Evolutionary conservation across 2,113 vertebrate genomes (phyloP).

Genomic region (Notiomystis cincta): DNA sequence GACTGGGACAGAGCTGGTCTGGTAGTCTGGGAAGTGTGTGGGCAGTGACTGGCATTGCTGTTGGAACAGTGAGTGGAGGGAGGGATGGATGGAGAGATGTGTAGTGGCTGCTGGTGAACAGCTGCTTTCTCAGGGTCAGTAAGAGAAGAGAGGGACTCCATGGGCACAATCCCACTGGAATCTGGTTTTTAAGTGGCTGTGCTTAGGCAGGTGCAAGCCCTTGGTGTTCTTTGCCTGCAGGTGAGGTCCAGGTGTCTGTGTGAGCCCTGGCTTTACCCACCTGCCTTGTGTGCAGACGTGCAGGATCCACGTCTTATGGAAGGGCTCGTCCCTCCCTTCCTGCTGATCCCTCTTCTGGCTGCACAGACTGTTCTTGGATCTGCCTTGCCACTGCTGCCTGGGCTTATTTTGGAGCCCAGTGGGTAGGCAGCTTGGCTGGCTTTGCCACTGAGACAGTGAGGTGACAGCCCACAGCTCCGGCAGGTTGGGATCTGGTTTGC

Average conservation of each 20-base stretch:
- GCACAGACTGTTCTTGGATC: not conserved
- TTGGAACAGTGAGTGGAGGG: not conserved
- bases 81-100: not conserved
- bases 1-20: not conserved
- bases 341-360: not conserved
- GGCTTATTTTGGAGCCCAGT: not conserved
- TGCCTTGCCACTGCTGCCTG: not conserved
- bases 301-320: fast-evolving
- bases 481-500: fast-evolving
- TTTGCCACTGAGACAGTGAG: not conserved
- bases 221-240: not conserved
- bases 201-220: not conserved
- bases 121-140: not conserved
- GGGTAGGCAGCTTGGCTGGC: constrained; percentile 28
- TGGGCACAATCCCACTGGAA: not conserved
- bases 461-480: fast-evolving
- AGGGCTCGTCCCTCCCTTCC: not conserved
- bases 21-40: not conserved
- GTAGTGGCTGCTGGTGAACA: not conserved
- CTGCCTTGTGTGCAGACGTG: fast-evolving
- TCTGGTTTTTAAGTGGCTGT: not conserved
- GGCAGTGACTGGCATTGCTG: not conserved
- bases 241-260: not conserved
- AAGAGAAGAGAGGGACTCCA: not conserved
- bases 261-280: not conserved